A percentile compares a stretch with the other conserved stretches of the same genome.
Conservation (phyloP, 1,140 invertebrate species). For the Drosophila neocordata region DNA sequence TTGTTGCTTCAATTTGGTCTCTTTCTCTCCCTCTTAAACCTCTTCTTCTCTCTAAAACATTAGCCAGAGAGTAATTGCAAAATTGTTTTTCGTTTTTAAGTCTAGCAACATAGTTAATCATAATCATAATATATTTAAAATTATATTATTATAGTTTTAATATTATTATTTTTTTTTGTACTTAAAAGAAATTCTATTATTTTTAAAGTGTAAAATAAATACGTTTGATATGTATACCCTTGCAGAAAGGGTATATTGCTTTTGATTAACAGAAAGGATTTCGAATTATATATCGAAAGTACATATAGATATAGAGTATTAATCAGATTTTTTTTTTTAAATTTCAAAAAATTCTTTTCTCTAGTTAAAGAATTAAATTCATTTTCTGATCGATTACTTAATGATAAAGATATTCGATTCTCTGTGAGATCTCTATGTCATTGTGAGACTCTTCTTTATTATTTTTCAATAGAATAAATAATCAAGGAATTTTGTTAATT, state of each 20-base stretch:
- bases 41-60: neutral
- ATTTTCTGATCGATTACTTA: too few species aligned
- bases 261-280: too few species aligned
- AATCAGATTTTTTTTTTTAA: too few species aligned
- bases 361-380: too few species aligned
- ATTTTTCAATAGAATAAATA: too few species aligned
- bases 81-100: conserved; percentile 3
- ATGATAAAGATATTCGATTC: too few species aligned
- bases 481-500: too few species aligned
- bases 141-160: conserved; percentile 35
- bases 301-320: neutral
- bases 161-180: conserved; percentile 28
- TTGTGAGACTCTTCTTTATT: too few species aligned
- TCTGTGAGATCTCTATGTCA: too few species aligned
- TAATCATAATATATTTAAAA: neutral
- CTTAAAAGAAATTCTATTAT: conserved; percentile 24
- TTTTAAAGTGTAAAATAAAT: conserved; percentile 50
- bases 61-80: conserved; percentile 1
- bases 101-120: conserved; percentile 1
- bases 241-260: neutral
- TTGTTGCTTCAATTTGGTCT: conserved; percentile 54
- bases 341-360: too few species aligned
- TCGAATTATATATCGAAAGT: neutral
- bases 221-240: neutral
- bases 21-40: neutral